Percentiles rank a stretch among this genome's conserved stretches.
phyloP scores from a whole-genome alignment of 2,888 invertebrate species.

The Drosophila rellima region DNA sequence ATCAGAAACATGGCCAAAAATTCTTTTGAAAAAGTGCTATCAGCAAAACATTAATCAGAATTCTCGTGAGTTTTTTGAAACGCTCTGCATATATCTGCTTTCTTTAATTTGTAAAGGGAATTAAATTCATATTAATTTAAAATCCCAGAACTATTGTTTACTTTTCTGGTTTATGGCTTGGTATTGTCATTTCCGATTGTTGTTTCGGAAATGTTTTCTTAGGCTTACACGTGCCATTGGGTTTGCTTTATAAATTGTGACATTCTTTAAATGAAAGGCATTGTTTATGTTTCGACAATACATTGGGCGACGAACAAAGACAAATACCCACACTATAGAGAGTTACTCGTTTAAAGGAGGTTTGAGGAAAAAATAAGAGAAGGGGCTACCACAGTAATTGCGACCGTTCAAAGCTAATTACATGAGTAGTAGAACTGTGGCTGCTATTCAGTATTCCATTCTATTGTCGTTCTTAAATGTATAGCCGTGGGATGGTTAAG shows the following conservation, averaged over 20 bases:
- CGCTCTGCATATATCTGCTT: no score
- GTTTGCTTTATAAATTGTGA: slow-evolving; percentile 16
- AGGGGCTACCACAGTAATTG: slow-evolving; percentile 41
- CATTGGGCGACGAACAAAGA: slow-evolving; percentile 16
- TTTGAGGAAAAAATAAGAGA: not conserved
- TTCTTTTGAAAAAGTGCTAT: no score
- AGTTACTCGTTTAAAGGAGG: not conserved
- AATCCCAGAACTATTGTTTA: no score
- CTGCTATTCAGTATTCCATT: slow-evolving; percentile 10
- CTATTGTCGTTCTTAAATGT: slow-evolving; percentile 17
- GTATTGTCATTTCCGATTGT: slow-evolving; percentile 31
- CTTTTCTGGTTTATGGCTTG: no score
- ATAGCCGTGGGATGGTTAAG: slow-evolving; percentile 44
- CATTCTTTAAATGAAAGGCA: slow-evolving; percentile 30
- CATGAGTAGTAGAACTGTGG: slow-evolving; percentile 18
- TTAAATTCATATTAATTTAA: no score
- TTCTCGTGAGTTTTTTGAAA: no score
- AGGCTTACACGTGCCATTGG: slow-evolving; percentile 27
- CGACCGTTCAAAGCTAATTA: slow-evolving; percentile 62
- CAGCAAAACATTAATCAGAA: no score
- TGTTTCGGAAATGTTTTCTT: slow-evolving; percentile 28
- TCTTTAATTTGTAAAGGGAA: no score
- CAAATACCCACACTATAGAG: slow-evolving; percentile 9
- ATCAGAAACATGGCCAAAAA: no score
- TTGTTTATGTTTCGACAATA: slow-evolving; percentile 33